Evolutionary conservation across 2,888 invertebrate species (phyloP), one percentile per base, ranked within the genome.

Genomic region (Rapana venosa): DNA sequence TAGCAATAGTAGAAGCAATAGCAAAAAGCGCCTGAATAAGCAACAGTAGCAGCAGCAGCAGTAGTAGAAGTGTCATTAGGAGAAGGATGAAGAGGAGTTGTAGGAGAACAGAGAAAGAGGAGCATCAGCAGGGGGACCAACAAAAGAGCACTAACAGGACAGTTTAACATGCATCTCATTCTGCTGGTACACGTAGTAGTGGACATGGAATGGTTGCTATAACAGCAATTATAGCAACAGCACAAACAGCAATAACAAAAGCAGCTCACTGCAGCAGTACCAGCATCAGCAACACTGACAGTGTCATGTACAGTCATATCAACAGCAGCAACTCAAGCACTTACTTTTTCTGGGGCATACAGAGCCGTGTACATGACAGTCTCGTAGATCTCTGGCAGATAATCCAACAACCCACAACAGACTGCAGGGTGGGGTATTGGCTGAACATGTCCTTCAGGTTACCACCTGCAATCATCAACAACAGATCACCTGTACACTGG

Each of bases 341-440:
- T 11, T 35, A 92, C 92, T 90, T 89, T 90, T 35, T 90, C 87
- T 32, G 92, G 90, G 26, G 79, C 32, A 58, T 77, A 90, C 36
- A 88, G 61, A 22, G 61, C 85, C 11, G 92, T 90, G 84, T 90
- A 91, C 81, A 91, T 30, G 30, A 90, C 88, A 30, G 88, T 90
- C 84, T 90, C 90, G 30, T 90, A 87, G n/a, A 91, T 86, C 61
- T 92, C 91, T 35, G 92, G 92, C 20, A 91, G 77, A n/a, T 90
- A 70, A 84, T 91, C 86, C 58, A 92, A 83, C 56, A 92, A 58
- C 58, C 86, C 58, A 88, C 77, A 13, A 90, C 83, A 61, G 87
- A 66, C 77, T 90, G 85, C 30, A 91, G n/a, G 47, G 87, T 90
- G 30, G 92, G 91, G 30, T 90, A 87, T 20, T 91, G 88, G 8